A percentile compares a stretch with the other conserved stretches of the same genome.
Evolutionary conservation across 2,888 invertebrate species (phyloP).

Genomic region (Dichetophora obliterata): DNA sequence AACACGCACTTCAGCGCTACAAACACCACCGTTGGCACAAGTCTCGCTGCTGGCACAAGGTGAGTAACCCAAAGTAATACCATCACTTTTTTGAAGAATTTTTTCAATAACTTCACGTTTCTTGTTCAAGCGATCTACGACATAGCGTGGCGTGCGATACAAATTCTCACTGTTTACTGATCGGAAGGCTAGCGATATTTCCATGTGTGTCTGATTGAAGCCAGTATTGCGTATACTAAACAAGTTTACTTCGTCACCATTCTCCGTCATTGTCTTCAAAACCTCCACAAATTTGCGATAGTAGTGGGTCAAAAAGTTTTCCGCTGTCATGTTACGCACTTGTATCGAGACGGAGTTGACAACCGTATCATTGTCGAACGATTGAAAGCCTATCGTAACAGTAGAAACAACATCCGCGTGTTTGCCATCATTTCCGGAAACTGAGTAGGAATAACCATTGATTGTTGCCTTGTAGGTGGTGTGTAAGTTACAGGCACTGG

Average conservation of each 20-base stretch:
- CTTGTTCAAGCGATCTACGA: conserved; percentile 76
- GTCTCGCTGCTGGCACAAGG: conserved; percentile 75
- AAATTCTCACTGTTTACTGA: conserved; percentile 68
- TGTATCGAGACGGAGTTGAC: conserved; percentile 85
- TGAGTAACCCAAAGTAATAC: conserved; percentile 80
- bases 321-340: conserved; percentile 80
- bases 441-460: conserved; percentile 81
- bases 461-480: conserved; percentile 78
- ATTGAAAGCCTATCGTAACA: conserved; percentile 84
- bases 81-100: conserved; percentile 72
- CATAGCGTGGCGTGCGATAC: conserved; percentile 76
- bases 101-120: conserved; percentile 77
- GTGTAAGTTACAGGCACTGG: conserved; percentile 83
- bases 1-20: conserved; percentile 79
- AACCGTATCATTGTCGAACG: conserved; percentile 85
- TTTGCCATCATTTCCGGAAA: conserved; percentile 91
- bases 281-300: conserved; percentile 82
- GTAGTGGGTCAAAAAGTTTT: conserved; percentile 81
- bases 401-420: conserved; percentile 90
- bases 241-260: conserved; percentile 76
- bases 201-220: conserved; percentile 71
- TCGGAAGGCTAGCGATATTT: conserved; percentile 80
- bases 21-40: conserved; percentile 84
- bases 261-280: conserved; percentile 75
- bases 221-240: conserved; percentile 79